Evolutionary conservation across 2,888 invertebrate genomes (phyloP), one percentile per base, ranked within the genome.

Genomic region (Lordiphosa fenestrarum): DNA sequence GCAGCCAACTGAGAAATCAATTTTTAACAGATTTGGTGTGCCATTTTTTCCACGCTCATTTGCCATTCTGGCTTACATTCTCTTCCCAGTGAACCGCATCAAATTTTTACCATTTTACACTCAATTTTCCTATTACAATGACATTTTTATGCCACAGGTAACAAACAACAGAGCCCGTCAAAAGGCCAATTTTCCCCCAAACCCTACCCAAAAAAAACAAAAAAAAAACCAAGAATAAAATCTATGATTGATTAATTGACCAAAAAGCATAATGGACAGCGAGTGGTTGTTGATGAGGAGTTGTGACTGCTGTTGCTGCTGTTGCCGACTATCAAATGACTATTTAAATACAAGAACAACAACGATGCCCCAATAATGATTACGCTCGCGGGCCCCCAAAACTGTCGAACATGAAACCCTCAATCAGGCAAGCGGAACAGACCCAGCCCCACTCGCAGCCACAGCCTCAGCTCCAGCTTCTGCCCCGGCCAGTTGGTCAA

Each of bases 221-320:
- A 57, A 63, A 56, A 52, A 47, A 25, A 33, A 44, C 33, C 25
- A 47, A 58, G 59, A 63, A 56, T 69, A 55, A 62, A 65, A 67
- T 65, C 61, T 66, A 80, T 81, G 80, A 81, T 81, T 83, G 83
- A 85, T 85, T 83, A 83, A 83, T 81, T 68, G 80, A 68, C 66
- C 7, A 30, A 30, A 30, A 30, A 30, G 9, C 30, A 30, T 30
- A 30, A 30, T 66, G 44, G 62, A 55, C 41, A 50, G 36, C 10
- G 21, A n/a, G 33, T 33, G 23, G 15, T 33, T 46, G 50, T 37
- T 47, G 54, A 67, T 67, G 59, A 65, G 54, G 58, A 61, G 72
- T 71, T 60, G 73, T 50, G 53, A 66, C 52, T 57, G 30, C 30
- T 30, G 30, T 30, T 30, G 30, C 30, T 30, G 30, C 30, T 30